A percentile compares a stretch with the other conserved stretches of the same genome.
These are phyloP conservation scores for Papilio glaucus DNA, from an alignment of 1,140 invertebrate species.

Conservation along the genomic window DNA sequence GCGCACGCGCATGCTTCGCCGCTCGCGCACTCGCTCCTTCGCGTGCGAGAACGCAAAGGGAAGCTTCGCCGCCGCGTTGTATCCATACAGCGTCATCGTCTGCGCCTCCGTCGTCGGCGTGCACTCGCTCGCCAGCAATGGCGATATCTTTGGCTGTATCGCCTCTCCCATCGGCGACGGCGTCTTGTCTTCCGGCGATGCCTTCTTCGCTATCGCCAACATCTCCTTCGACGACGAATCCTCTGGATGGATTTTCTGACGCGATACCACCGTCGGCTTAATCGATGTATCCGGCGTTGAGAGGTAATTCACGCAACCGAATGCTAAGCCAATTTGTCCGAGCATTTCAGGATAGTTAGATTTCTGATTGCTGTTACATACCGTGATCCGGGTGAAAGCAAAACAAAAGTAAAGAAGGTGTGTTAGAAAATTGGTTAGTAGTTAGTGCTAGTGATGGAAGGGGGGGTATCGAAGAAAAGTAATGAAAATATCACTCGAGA, in stretches of 20 bases:
- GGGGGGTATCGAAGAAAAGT: slow-evolving; percentile 42
- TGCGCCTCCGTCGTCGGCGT: slow-evolving; percentile 64
- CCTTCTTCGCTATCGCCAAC: slow-evolving; percentile 61
- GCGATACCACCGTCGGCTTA: slow-evolving; percentile 53
- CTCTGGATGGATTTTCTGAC: slow-evolving; percentile 76
- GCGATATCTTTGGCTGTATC: slow-evolving; percentile 76
- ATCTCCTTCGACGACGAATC: slow-evolving; percentile 64
- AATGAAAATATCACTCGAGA: slow-evolving; percentile 49
- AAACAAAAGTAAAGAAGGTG: slow-evolving; percentile 56
- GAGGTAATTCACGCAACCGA: slow-evolving; percentile 82
- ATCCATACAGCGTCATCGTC: slow-evolving; percentile 73
- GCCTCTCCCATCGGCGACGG: slow-evolving; percentile 63
- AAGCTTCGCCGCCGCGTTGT: slow-evolving; percentile 80
- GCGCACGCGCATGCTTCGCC: slow-evolving; percentile 53
- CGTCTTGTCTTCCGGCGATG: slow-evolving; percentile 71
- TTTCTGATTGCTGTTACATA: slow-evolving; percentile 77
- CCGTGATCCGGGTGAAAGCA: slow-evolving; percentile 60
- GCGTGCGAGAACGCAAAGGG: slow-evolving; percentile 80
- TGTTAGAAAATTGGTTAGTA: slow-evolving; percentile 40
- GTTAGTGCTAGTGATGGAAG: slow-evolving; percentile 32
- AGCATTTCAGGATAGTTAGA: slow-evolving; percentile 83
- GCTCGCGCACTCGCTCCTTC: slow-evolving; percentile 46
- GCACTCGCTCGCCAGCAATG: slow-evolving; percentile 63
- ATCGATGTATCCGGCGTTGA: slow-evolving; percentile 59
- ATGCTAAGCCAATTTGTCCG: slow-evolving; percentile 80